Base-by-base conservation (phyloP, 1,140 invertebrate genomes). In the Phenacoccus solenopsis region DNA sequence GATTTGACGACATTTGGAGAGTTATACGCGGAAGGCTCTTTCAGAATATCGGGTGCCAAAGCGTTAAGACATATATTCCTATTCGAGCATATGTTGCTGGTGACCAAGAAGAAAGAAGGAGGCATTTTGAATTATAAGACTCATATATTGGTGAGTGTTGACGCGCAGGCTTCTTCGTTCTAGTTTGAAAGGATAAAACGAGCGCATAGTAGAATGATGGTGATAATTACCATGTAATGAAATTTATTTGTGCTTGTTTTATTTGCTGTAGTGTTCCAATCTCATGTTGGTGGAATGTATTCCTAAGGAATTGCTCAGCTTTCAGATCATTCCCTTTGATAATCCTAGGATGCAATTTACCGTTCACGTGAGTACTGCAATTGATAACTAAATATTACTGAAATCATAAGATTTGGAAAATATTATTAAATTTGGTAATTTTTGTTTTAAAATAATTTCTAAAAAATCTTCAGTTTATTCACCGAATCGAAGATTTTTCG, bases 271-370 rank as follows among this genome's bases (percentile, higher is more conserved):
- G 94, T 96, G 94, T 82, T 95, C 94, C 71, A 96, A 96, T 81
- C 82, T 98, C 80, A 98, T 98, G 93, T 80, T 98, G 67, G 94
- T 96, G 75, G 96, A 98, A 78, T 93, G 92, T 77, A 91, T 98
- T 75, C 87, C 92, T 32, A 91, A 92, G 28, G 94, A 97, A 75
- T 93, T 94, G 9, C 84, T 94, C 27, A 93, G 91, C 78, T 98
- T 98, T 81, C 94, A 97, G 80, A 90, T 97, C 28, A 91, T 98
- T 76, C 94, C 94, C 49, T 97, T 95, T 81, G 91, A 98, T 78
- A 93, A 94, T 82, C 94, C 93, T 69, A 83, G 89, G 72, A 80
- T 87, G 69, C 93, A 96, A 79, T 92, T 91, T 74, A 96, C 94
- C 20, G 81, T 98, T 73, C 90, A 94, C 83, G 88, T 88, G 81